A percentile compares a stretch with the other conserved stretches of the same genome.
Evolutionary conservation across 1,140 invertebrate species (phyloP).

Genomic region (Anadara kagoshimensis): DNA sequence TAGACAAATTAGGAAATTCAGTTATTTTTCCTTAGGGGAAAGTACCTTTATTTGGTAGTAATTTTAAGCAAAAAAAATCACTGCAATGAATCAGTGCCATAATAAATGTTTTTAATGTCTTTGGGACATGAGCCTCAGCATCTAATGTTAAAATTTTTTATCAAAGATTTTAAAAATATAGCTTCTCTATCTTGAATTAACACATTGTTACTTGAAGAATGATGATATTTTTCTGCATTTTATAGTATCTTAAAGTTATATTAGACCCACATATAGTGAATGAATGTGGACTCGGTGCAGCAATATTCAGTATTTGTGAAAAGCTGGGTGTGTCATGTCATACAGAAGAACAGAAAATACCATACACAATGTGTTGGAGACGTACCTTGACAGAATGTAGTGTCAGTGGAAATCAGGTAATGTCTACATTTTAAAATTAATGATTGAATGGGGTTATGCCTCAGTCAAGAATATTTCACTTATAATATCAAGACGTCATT

Average conservation of each 20-base stretch:
- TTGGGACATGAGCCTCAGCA: too few species aligned
- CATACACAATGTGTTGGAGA: constrained; percentile 51
- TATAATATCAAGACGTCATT: too few species aligned
- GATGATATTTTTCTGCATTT: too few species aligned
- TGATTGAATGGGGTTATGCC: too few species aligned
- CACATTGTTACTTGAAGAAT: too few species aligned
- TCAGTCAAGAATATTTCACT: too few species aligned
- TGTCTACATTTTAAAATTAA: too few species aligned
- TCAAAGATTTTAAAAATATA: background rate
- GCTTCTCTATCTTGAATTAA: background rate
- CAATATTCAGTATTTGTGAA: constrained; percentile 49
- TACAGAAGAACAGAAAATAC: constrained; percentile 43
- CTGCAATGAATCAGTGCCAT: background rate
- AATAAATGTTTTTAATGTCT: too few species aligned
- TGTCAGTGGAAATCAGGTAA: constrained; percentile 20
- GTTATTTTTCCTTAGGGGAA: too few species aligned
- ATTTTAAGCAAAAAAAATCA: too few species aligned
- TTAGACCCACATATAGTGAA: constrained; percentile 54
- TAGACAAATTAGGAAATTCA: too few species aligned
- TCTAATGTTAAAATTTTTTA: background rate
- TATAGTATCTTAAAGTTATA: constrained; percentile 50
- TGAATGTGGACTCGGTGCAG: constrained; percentile 43
- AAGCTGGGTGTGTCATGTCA: constrained; percentile 47
- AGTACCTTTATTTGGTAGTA: background rate
- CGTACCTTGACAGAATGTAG: constrained; percentile 45